Percentiles rank a stretch among this genome's conserved stretches.
phyloP scores from a whole-genome alignment of 2,797 vertebrate species.

The Crocodylus rhombifer region DNA sequence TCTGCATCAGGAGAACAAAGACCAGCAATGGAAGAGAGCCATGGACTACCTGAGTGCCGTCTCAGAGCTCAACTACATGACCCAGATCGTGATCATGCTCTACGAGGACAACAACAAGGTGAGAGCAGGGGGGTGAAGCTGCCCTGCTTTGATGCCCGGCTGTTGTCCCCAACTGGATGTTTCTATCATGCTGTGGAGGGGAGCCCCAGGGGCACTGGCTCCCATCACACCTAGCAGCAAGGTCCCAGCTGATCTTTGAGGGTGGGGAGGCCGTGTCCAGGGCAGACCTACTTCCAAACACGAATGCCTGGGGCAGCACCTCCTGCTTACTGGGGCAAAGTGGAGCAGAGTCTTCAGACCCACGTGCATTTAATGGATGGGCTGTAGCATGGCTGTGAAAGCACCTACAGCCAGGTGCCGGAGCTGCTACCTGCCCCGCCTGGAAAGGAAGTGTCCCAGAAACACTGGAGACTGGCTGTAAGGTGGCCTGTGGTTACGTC shows the following conservation, averaged over 20 bases:
- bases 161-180: background rate
- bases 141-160: background rate
- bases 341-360: background rate
- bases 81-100: constrained; percentile 99
- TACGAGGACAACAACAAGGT: constrained; percentile 99
- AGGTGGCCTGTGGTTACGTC: background rate
- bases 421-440: background rate
- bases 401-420: background rate
- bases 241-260: background rate
- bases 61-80: constrained; percentile 99
- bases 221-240: background rate
- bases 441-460: background rate
- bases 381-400: background rate
- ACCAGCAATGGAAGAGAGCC: constrained; percentile 97
- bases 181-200: background rate
- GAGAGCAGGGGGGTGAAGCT: constrained; percentile 50
- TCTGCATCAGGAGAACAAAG: constrained; percentile 90
- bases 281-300: background rate
- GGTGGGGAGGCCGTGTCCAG: background rate
- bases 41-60: constrained; percentile 98
- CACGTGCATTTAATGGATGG: background rate
- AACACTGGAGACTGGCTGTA: background rate
- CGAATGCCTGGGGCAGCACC: background rate
- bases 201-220: background rate
- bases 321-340: background rate